These are phyloP conservation scores for Allobates femoralis DNA, from an alignment of 2,797 vertebrate species.

Conservation along the genomic window DNA sequence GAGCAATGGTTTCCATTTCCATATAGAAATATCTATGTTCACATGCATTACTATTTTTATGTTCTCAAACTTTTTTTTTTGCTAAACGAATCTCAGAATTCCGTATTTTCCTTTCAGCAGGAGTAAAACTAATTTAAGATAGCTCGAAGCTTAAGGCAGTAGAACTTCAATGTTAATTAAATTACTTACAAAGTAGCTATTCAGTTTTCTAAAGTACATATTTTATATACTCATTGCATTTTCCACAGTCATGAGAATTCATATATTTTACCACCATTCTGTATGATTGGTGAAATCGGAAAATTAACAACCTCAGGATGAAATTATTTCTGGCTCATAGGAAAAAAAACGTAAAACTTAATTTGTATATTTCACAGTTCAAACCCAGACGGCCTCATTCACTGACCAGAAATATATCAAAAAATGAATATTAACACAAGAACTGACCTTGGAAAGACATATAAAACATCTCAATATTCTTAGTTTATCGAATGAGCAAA, in stretches of 20 bases:
- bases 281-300: conserved; percentile 4
- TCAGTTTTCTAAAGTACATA: conserved; percentile 47
- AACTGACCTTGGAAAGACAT: background rate
- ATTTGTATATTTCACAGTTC: conserved; percentile 2
- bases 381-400: background rate
- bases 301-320: background rate
- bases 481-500: too few species aligned
- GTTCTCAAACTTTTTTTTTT: background rate
- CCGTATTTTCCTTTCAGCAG: conserved; percentile 17
- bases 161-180: conserved; percentile 43
- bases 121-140: conserved; percentile 42
- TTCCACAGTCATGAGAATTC: conserved; percentile 5
- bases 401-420: background rate
- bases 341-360: background rate
- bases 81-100: conserved; percentile 16
- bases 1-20: background rate
- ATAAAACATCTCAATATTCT: background rate
- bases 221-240: conserved; percentile 35
- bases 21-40: conserved; percentile 2
- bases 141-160: conserved; percentile 17
- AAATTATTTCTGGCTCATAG: background rate
- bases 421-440: background rate
- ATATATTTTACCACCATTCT: conserved; percentile 9
- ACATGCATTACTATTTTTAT: background rate
- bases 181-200: conserved; percentile 44